Percentiles rank a stretch among this genome's conserved stretches.
These are phyloP conservation scores for Aphodius sticticus DNA, from an alignment of 2,888 invertebrate species.

Conservation along the genomic window DNA sequence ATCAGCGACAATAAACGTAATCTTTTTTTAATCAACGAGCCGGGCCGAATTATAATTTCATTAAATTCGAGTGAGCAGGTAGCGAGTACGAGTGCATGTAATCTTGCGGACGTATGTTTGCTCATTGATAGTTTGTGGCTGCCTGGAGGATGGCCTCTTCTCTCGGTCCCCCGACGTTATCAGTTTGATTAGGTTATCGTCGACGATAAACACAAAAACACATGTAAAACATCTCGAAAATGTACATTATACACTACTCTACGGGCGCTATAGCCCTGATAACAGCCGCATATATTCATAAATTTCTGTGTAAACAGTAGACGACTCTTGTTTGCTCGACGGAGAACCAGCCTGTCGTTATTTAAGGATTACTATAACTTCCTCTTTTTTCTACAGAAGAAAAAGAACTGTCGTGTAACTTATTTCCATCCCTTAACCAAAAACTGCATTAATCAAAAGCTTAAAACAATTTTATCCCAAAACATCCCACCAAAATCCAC, in stretches of 20 bases:
- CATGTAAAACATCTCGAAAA: slow-evolving; percentile 55
- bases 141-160: slow-evolving; percentile 5
- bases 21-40: neutral
- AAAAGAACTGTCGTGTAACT: too few species aligned
- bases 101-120: slow-evolving; percentile 29
- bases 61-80: slow-evolving; percentile 17
- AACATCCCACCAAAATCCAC: too few species aligned
- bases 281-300: slow-evolving; percentile 13
- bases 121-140: slow-evolving; percentile 40
- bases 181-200: slow-evolving; percentile 57
- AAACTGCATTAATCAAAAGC: too few species aligned
- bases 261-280: slow-evolving; percentile 15
- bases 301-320: neutral
- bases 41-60: neutral
- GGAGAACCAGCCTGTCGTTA: neutral
- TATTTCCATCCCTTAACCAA: too few species aligned
- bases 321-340: neutral
- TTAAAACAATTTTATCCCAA: too few species aligned
- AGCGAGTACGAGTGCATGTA: slow-evolving; percentile 18
- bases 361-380: neutral
- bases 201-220: slow-evolving; percentile 57
- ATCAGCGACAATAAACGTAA: neutral
- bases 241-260: slow-evolving; percentile 20
- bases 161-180: slow-evolving; percentile 12
- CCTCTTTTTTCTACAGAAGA: neutral